Evolutionary conservation across 2,797 vertebrate species (phyloP).

Genomic region (Takifugu rubripes): DNA sequence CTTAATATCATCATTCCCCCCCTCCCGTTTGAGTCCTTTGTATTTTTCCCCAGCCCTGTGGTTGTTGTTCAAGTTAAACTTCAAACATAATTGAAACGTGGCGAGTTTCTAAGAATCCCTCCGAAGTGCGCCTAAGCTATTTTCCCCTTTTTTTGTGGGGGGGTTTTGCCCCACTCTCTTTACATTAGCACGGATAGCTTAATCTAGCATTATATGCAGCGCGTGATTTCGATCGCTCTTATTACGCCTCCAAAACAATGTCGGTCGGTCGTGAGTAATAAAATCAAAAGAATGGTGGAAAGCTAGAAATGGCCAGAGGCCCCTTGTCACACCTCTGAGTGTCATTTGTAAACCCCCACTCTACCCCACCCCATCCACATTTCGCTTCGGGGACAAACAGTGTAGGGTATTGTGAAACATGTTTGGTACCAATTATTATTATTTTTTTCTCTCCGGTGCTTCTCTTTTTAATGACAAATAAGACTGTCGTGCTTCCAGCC

Average conservation of each 20-base stretch:
- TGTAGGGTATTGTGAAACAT: slow-evolving; percentile 7
- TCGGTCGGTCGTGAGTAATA: slow-evolving; percentile 27
- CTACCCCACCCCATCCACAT: slow-evolving; percentile 1
- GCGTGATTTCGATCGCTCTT: slow-evolving; percentile 11
- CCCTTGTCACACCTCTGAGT: slow-evolving; percentile 8
- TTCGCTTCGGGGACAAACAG: slow-evolving; percentile 22
- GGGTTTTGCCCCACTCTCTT: background rate
- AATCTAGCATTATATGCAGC: slow-evolving; percentile 16
- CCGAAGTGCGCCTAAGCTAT: slow-evolving; percentile 6
- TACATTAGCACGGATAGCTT: slow-evolving; percentile 3
- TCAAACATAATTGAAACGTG: slow-evolving; percentile 6
- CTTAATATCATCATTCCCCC: background rate
- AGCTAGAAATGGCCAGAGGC: background rate
- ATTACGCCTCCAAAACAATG: slow-evolving; percentile 24
- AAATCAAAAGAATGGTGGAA: slow-evolving; percentile 18
- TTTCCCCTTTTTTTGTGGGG: slow-evolving; percentile 5
- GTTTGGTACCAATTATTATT: slow-evolving; percentile 15
- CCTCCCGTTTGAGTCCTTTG: background rate
- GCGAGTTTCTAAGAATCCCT: background rate
- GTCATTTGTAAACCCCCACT: slow-evolving; percentile 7
- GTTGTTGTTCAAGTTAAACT: slow-evolving; percentile 4
- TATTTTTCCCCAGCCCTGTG: slow-evolving; percentile 5
- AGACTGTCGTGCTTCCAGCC: slow-evolving; percentile 17
- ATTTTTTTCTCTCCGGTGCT: slow-evolving; percentile 1
- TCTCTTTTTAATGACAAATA: slow-evolving; percentile 22